These are phyloP conservation scores for Trochalopteron elliotii DNA, from an alignment of 2,113 vertebrate species.

Conservation along the genomic window DNA sequence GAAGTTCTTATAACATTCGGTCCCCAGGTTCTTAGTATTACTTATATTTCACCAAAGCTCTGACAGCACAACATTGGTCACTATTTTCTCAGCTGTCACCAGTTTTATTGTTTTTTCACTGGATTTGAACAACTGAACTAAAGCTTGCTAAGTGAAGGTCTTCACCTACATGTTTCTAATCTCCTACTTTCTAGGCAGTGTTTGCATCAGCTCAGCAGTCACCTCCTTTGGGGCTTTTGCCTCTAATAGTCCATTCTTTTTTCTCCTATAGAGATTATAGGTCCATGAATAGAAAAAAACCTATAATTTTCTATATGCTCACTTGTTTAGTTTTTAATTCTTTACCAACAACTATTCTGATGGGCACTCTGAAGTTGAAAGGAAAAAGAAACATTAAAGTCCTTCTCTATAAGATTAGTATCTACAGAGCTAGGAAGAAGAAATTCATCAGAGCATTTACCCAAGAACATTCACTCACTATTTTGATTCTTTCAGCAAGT, in stretches of 20 bases:
- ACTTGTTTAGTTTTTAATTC: background rate
- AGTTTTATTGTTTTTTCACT: background rate
- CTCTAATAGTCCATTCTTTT: background rate
- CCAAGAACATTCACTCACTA: fast-evolving
- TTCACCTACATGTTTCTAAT: background rate
- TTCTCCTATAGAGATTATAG: background rate
- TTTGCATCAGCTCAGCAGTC: background rate
- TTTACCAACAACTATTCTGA: background rate
- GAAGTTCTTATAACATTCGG: background rate
- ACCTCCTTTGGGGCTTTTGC: background rate
- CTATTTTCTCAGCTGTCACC: background rate
- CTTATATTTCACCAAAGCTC: background rate
- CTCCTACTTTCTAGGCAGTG: background rate
- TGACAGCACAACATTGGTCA: background rate
- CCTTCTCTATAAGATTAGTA: background rate
- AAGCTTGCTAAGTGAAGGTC: background rate
- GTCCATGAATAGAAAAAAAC: background rate
- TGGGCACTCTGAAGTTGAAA: background rate
- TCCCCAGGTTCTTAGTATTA: background rate
- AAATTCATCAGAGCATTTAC: background rate
- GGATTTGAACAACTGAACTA: background rate
- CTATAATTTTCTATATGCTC: background rate
- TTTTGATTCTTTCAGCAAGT: background rate
- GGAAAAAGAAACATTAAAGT: background rate
- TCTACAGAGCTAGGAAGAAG: background rate